Evolutionary conservation across 2,797 vertebrate species (phyloP).

Genomic region (Labroides dimidiatus): DNA sequence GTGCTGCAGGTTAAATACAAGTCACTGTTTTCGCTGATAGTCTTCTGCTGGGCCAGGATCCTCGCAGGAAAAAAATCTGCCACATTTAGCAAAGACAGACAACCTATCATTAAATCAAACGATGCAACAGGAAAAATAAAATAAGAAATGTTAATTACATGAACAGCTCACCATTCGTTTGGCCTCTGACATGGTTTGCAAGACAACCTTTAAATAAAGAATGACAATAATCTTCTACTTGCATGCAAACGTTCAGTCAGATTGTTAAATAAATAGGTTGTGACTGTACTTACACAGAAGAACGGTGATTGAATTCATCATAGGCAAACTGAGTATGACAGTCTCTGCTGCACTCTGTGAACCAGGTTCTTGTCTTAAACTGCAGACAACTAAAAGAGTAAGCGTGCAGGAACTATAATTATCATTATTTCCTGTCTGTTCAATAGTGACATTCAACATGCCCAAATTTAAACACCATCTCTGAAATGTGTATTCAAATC

Average conservation of each 20-base stretch:
- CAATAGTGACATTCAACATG: not conserved
- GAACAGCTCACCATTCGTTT: constrained; percentile 27
- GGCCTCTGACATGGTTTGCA: not conserved
- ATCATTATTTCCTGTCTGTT: constrained; percentile 26
- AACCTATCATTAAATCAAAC: not conserved
- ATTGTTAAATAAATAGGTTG: not conserved
- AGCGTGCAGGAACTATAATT: not conserved
- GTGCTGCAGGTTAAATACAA: constrained; percentile 60
- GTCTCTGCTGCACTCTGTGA: not conserved
- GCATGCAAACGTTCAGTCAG: not conserved
- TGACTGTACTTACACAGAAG: constrained; percentile 58
- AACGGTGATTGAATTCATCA: not conserved
- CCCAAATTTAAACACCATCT: not conserved
- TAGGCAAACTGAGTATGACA: not conserved
- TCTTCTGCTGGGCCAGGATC: constrained; percentile 37
- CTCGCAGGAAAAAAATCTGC: constrained; percentile 39
- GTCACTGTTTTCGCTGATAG: constrained; percentile 38
- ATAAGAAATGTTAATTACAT: not conserved
- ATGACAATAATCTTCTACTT: rapidly evolving
- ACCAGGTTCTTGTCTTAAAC: not conserved
- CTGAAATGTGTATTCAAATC: not conserved
- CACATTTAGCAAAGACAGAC: constrained; percentile 14
- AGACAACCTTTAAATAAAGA: constrained; percentile 33
- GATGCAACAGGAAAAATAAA: not conserved
- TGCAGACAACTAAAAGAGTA: not conserved